Evolutionary conservation across 2,888 invertebrate genomes (phyloP).

Genomic region (Augiades crinisus): DNA sequence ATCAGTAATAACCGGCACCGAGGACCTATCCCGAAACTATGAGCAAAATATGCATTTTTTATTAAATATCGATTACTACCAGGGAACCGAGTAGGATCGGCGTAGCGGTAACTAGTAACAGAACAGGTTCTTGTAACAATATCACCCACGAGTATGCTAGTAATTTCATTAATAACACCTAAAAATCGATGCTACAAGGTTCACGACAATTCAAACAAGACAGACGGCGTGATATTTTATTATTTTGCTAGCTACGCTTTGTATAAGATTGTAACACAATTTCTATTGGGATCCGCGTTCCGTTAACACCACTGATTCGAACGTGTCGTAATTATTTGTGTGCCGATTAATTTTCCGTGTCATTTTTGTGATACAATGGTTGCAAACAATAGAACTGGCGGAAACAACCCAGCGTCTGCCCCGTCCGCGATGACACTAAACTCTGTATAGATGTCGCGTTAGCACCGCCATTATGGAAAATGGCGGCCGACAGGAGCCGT

Average conservation of each 20-base stretch:
- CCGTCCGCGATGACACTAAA: constrained; percentile 75
- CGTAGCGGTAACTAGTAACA: constrained; percentile 40
- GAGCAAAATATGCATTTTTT: constrained; percentile 78
- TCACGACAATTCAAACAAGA: constrained; percentile 73
- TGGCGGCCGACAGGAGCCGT: constrained; percentile 65
- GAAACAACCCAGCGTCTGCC: constrained; percentile 52
- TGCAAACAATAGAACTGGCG: constrained; percentile 58
- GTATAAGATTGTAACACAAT: constrained; percentile 34
- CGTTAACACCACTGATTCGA: constrained; percentile 37
- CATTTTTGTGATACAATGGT: constrained; percentile 70
- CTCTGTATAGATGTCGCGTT: constrained; percentile 70
- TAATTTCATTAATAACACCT: constrained; percentile 80
- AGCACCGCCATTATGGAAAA: constrained; percentile 71
- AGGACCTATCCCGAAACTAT: constrained; percentile 64
- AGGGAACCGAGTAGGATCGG: constrained; percentile 39
- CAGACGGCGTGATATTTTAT: constrained; percentile 71
- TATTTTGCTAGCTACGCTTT: constrained; percentile 60
- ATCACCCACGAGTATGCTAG: constrained; percentile 71
- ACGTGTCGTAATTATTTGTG: constrained; percentile 41
- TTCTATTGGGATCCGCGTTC: constrained; percentile 39
- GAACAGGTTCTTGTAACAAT: constrained; percentile 56
- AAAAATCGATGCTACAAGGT: constrained; percentile 78
- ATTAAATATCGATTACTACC: constrained; percentile 73
- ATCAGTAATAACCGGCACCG: constrained; percentile 43
- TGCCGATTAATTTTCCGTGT: constrained; percentile 53